Conservation (phyloP, 2,113 vertebrate genomes). For the Uropsilus gracilis region DNA sequence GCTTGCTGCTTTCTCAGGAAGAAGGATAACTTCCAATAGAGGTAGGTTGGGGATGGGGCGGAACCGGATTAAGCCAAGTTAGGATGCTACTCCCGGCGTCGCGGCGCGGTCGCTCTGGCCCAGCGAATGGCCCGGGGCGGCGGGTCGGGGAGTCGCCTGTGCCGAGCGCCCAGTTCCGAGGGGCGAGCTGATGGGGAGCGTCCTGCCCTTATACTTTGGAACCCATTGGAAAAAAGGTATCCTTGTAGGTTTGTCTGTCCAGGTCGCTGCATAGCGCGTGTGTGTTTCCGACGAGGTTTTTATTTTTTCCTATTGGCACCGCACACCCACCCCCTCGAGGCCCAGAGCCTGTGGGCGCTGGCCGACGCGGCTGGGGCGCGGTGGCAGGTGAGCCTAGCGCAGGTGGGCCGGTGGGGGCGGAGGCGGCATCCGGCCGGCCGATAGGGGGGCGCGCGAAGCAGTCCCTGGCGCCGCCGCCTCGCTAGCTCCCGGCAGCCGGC, state of each 20-base stretch:
- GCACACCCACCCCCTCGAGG: background rate
- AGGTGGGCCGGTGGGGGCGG: constrained; percentile 6
- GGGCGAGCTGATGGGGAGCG: background rate
- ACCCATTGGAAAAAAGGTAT: background rate
- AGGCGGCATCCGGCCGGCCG: background rate
- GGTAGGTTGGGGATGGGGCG: background rate
- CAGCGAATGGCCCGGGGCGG: background rate
- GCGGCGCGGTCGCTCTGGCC: background rate
- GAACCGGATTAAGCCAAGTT: constrained; percentile 43
- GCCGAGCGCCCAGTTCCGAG: background rate
- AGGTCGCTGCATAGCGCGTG: background rate
- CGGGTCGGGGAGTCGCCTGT: background rate
- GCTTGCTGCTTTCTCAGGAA: background rate
- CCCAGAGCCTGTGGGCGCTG: background rate
- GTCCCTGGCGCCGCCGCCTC: background rate
- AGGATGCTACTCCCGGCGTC: background rate
- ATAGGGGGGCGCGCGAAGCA: background rate
- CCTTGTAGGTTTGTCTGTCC: background rate
- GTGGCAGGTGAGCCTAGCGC: constrained; percentile 36
- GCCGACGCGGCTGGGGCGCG: background rate
- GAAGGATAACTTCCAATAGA: constrained; percentile 69
- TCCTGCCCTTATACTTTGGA: constrained; percentile 11
- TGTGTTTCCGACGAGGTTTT: background rate
- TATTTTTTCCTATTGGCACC: background rate
- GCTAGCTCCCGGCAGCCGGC: background rate